phyloP scores from a whole-genome alignment of 2,888 invertebrate species.

The Acanthosoma haemorrhoidale region DNA sequence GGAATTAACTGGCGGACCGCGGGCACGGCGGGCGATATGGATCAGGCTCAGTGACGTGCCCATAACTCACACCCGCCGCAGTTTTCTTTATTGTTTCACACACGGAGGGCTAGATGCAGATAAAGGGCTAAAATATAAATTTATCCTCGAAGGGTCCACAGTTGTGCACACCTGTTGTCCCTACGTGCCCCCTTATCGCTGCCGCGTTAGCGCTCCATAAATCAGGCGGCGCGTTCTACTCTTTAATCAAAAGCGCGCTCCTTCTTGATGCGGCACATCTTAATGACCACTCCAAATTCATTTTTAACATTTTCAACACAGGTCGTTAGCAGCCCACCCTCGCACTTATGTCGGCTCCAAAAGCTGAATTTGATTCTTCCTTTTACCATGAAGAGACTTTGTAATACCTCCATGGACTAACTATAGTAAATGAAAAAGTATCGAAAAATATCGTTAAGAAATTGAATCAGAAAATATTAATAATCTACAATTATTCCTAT shows the following conservation, averaged over 20 bases:
- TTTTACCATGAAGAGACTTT: no score
- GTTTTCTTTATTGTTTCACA: conserved; percentile 21
- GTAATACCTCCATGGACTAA: no score
- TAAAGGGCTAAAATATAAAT: conserved; percentile 23
- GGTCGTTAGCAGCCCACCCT: not conserved
- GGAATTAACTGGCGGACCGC: no score
- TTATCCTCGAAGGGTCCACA: conserved; percentile 3
- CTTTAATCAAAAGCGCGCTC: conserved; percentile 16
- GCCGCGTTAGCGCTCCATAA: conserved; percentile 17
- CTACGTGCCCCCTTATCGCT: conserved; percentile 20
- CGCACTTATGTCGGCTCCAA: no score
- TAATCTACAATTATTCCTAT: no score
- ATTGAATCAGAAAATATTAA: no score
- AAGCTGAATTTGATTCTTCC: no score
- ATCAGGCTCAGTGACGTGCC: conserved; percentile 1
- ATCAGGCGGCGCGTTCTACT: conserved; percentile 2
- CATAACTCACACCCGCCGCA: conserved; percentile 13
- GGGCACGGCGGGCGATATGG: not conserved
- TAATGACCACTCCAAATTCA: not conserved
- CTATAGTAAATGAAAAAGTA: no score
- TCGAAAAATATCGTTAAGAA: no score
- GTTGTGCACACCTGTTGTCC: conserved; percentile 12
- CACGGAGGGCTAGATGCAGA: conserved; percentile 2
- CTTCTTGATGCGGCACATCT: not conserved
- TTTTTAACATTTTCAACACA: not conserved